Evolutionary conservation across 2,797 vertebrate genomes (phyloP).

Genomic region (Acanthurus leucopareius): DNA sequence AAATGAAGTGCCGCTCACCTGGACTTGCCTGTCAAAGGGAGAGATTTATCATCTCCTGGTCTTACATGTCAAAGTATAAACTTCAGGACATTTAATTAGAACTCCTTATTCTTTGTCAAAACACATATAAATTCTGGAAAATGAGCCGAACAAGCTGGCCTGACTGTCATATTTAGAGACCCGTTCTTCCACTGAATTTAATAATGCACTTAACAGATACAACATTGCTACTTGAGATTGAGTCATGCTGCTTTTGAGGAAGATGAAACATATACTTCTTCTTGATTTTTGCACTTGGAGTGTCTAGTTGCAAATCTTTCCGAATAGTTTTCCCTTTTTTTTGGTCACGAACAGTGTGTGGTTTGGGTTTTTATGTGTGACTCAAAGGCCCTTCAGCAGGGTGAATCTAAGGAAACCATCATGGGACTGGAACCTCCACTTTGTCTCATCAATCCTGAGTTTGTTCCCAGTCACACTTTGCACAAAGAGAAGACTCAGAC

Average conservation of each 20-base stretch:
- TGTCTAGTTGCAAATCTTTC: conserved; percentile 6
- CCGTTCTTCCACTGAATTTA: conserved; percentile 14
- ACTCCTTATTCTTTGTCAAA: conserved; percentile 58
- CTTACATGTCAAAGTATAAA: conserved; percentile 69
- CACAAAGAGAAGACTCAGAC: conserved; percentile 27
- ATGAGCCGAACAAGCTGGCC: conserved; percentile 39
- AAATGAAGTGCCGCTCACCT: conserved; percentile 78
- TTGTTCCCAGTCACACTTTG: conserved; percentile 26
- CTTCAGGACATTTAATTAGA: conserved; percentile 68
- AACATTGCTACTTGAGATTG: conserved; percentile 32
- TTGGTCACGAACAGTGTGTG: conserved; percentile 22
- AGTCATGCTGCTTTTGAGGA: conserved; percentile 37
- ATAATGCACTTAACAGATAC: conserved; percentile 49
- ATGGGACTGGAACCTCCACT: conserved; percentile 16
- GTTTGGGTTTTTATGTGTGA: conserved; percentile 19
- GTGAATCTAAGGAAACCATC: conserved; percentile 11
- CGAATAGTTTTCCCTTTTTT: neutral
- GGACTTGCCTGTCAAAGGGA: conserved; percentile 58
- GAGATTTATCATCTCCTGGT: conserved; percentile 75
- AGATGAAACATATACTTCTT: conserved; percentile 15
- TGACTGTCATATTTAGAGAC: conserved; percentile 33
- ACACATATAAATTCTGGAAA: conserved; percentile 62
- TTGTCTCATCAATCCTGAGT: conserved; percentile 16
- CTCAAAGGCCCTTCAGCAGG: conserved; percentile 16
- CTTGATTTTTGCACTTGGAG: conserved; percentile 11